Percentiles rank a stretch among this genome's conserved stretches.
These are phyloP conservation scores for Diarsia rubi DNA, from an alignment of 2,888 invertebrate genomes.

Conservation along the genomic window DNA sequence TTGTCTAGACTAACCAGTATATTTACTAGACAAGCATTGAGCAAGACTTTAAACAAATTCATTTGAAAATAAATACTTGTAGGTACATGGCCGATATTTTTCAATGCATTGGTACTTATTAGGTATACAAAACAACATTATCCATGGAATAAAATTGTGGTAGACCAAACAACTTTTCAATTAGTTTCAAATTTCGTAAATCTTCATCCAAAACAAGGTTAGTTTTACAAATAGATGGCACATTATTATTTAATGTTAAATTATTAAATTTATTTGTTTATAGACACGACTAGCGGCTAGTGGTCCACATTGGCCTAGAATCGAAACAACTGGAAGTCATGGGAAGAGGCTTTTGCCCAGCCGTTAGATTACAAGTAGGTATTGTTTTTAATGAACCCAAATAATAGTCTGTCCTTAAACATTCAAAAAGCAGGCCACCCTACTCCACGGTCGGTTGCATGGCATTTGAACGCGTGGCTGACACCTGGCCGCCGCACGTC, in stretches of 20 bases:
- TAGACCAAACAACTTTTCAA: not conserved
- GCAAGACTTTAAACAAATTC: not conserved
- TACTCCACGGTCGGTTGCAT: conserved; percentile 49
- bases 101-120: not conserved
- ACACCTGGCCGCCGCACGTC: conserved; percentile 60
- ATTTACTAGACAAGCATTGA: not conserved
- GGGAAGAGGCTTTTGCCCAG: too few species aligned
- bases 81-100: not conserved
- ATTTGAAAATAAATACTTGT: not conserved
- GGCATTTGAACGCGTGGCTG: conserved; percentile 45
- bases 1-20: conserved; percentile 36
- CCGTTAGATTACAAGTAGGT: too few species aligned
- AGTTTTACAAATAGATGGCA: not conserved
- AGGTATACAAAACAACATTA: not conserved
- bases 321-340: too few species aligned
- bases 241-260: not conserved
- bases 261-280: not conserved
- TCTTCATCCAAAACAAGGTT: not conserved
- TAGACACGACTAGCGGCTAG: too few species aligned
- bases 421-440: conserved; percentile 5
- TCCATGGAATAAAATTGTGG: not conserved
- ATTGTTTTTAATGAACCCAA: not conserved
- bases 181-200: not conserved
- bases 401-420: not conserved
- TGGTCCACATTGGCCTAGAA: too few species aligned